Conservation (phyloP, 2,888 invertebrate species). For the Charanyca ferruginea region DNA sequence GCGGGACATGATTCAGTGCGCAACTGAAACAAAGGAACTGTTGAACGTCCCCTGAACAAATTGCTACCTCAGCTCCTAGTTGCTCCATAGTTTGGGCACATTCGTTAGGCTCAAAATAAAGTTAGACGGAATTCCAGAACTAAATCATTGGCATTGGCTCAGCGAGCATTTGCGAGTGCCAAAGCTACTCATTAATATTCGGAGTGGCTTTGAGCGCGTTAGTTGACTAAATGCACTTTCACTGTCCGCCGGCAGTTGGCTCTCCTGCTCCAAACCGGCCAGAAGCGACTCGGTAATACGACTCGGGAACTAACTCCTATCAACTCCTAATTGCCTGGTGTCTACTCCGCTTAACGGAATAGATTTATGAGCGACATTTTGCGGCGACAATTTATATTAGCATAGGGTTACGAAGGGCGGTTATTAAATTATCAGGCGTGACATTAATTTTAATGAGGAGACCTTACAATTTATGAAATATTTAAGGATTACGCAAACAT, state of each 20-base stretch:
- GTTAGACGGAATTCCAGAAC: conserved; percentile 57
- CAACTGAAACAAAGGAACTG: conserved; percentile 47
- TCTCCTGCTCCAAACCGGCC: conserved; percentile 67
- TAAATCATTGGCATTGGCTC: conserved; percentile 63
- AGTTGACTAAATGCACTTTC: conserved; percentile 86
- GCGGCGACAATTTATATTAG: conserved; percentile 73
- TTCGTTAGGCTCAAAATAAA: conserved; percentile 64
- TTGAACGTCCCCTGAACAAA: conserved; percentile 44
- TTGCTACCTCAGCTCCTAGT: conserved; percentile 40
- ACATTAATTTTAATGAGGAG: conserved; percentile 67
- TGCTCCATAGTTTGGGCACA: conserved; percentile 47
- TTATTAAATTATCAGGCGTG: conserved; percentile 73
- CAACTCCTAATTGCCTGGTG: conserved; percentile 71
- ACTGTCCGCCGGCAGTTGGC: conserved; percentile 76
- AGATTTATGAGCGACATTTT: conserved; percentile 80
- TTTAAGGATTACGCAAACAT: conserved; percentile 44
- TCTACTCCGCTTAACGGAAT: conserved; percentile 75
- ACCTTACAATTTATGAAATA: conserved; percentile 51
- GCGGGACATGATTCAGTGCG: conserved; percentile 50
- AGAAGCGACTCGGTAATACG: conserved; percentile 73
- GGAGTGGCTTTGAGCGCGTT: conserved; percentile 74
- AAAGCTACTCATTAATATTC: conserved; percentile 83
- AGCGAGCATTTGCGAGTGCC: conserved; percentile 64
- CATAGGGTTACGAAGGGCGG: conserved; percentile 64
- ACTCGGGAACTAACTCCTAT: conserved; percentile 68